Evolutionary conservation across 1,140 invertebrate species (phyloP), one percentile per base, ranked within the genome.

Genomic region (Tetramorium parvispinum): DNA sequence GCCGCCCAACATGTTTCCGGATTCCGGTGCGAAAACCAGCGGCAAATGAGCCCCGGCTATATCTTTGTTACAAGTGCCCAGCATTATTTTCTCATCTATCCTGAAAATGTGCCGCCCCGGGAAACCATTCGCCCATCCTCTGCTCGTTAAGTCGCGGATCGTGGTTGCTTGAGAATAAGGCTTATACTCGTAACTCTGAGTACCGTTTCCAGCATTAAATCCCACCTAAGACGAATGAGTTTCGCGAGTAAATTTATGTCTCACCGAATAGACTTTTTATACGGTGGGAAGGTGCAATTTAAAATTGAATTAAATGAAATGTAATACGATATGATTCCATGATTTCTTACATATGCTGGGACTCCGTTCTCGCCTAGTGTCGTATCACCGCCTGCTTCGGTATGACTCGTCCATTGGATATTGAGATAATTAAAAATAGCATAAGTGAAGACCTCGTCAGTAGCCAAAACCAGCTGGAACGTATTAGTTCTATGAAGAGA

Each of bases 171-270:
- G 98, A 63, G 98, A 99, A 94, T 98, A 99, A 0, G 98, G 98
- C 76, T 96, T 96, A 93, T 99, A 99, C 94, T 99, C 98, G 94
- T 97, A 99, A 82, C 97, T 97, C 93, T 97, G 96, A 1, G 98
- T 99, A 18, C 98, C 98, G 92, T 99, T 99, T 78, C 98, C 98
- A 73, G 97, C 98, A 93, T 99, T 99, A 94, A 99, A 99, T 53
- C 98, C 98, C 91, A 99, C 97, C 98, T 78, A 16, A 10, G 13
- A 78, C 13, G 16, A 46, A 51, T 16, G 43, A 73, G 18, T 73
- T 59, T 51, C 8, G 16, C 6, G 21, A 57, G 13, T 51, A 68
- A 57, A 37, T 66, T 40, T 59, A 24, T 40, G 21, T 57, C 40
- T 40, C 24, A n/a, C 32, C 32, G 40, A 7, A 79, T 3, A 7